Base-by-base conservation (phyloP, 2,113 vertebrate genomes). In the Dinomys branickii region DNA sequence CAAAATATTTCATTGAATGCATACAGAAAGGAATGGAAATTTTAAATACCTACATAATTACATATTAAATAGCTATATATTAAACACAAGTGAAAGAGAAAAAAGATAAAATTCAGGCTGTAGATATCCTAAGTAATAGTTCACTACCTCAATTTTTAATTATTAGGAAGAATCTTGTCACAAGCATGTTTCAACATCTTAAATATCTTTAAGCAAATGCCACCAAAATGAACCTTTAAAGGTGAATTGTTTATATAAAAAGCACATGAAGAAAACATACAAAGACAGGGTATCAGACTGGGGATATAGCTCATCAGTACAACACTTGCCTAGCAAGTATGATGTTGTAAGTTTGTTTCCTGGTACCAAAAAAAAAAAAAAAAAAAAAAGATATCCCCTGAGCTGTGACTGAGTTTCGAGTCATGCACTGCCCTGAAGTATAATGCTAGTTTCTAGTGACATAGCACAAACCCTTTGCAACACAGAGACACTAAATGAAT, bases 201-300 rank as follows among this genome's bases (percentile, higher is more conserved):
- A 88, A 33, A 88, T 92, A 96, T 95, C 67, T 87, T 93, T 47
- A 69, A 59, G 86, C 58, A 67, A 44, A 38, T 67, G 11, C 5
- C 14, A 89, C 59, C 61, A 63, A 95, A 67, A 92, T 22, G 38
- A 7, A 2, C 80, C 81, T 47, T 95, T 63, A 63, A 80, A 94
- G 86, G 54, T 78, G 80, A 85, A 94, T 73, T 67, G 52, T 67
- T 95, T 94, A 96, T 96, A 94, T 97, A 93, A 88, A 86, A 26
- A 96, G 35, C 97, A 97, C 61, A 77, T 86, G 77, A 50, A 83
- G 67, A 38, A 90, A 61, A 44, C 59, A 88, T 0, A n/a, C 69
- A 75, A 91, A 73, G 88, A 28, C 16, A 75, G 73, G 8, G 35
- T 78, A 28, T 71, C 22, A 20, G 14, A 17, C 16, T 58, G 19